phyloP scores from a whole-genome alignment of 2,113 vertebrate species.

The Atlantisia rogersi region DNA sequence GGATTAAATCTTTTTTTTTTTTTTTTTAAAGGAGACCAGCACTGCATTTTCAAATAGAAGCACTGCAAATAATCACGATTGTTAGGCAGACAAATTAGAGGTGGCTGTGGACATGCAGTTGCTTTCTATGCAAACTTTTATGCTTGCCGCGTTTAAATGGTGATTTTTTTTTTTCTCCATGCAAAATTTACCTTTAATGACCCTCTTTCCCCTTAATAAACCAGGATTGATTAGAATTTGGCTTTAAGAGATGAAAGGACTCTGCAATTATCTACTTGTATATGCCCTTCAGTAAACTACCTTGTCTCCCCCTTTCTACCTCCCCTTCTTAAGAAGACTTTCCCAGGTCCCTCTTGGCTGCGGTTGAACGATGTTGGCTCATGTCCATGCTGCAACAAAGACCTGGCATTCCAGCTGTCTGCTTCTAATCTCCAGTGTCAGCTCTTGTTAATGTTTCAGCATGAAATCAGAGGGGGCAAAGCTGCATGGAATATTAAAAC shows the following conservation, averaged over 20 bases:
- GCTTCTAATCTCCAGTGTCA: conserved; percentile 99
- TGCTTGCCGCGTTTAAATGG: conserved; percentile 50
- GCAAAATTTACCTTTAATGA: conserved; percentile 67
- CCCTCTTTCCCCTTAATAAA: conserved; percentile 70
- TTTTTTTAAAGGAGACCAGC: conserved; percentile 30
- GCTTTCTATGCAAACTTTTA: conserved; percentile 44
- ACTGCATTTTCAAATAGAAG: conserved; percentile 63
- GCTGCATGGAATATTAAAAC: conserved; percentile 94
- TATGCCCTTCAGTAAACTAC: conserved; percentile 77
- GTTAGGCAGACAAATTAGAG: conserved; percentile 49
- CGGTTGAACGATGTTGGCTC: conserved; percentile 92
- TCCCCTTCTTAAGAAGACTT: conserved; percentile 88
- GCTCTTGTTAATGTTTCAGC: conserved; percentile 97
- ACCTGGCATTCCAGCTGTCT: conserved; percentile 98
- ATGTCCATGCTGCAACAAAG: conserved; percentile 95
- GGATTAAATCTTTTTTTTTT: conserved; percentile 36
- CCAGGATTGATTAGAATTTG: conserved; percentile 66
- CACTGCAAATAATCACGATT: conserved; percentile 49
- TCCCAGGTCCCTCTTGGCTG: conserved; percentile 97
- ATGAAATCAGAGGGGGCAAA: conserved; percentile 96
- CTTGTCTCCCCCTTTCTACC: conserved; percentile 76
- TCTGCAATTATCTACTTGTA: conserved; percentile 70
- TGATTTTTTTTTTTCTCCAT: neutral
- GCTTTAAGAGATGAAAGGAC: conserved; percentile 73
- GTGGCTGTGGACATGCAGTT: conserved; percentile 19